Evolutionary conservation across 2,113 vertebrate genomes (phyloP).

Genomic region (Phasianus colchicus): DNA sequence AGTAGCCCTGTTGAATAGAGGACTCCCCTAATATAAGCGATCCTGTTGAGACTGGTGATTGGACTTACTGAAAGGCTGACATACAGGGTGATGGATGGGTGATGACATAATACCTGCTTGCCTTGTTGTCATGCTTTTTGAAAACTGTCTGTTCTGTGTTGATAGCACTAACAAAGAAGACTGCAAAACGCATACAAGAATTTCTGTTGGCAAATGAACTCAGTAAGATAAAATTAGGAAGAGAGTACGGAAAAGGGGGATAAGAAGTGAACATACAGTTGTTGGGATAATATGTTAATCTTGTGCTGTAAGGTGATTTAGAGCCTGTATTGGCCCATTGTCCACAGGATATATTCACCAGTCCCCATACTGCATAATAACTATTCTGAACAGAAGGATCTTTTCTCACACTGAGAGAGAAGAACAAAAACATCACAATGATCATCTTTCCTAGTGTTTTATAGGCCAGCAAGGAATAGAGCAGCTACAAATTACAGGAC

Average conservation of each 20-base stretch:
- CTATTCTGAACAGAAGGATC: not conserved
- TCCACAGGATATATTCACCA: not conserved
- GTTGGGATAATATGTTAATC: not conserved
- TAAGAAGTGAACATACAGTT: constrained; percentile 12
- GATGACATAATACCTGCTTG: constrained; percentile 63
- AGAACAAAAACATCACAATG: not conserved
- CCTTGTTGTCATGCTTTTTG: constrained; percentile 40
- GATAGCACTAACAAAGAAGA: constrained; percentile 64
- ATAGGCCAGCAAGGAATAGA: not conserved
- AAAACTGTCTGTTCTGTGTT: constrained; percentile 61
- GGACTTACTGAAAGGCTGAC: constrained; percentile 59
- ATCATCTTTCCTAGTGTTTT: not conserved
- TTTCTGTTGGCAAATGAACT: constrained; percentile 45
- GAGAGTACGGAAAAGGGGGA: not conserved
- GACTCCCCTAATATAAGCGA: constrained; percentile 32
- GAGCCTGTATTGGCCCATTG: not conserved
- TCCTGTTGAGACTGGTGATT: constrained; percentile 47
- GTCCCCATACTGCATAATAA: not conserved
- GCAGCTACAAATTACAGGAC: not conserved
- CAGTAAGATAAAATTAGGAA: constrained; percentile 10
- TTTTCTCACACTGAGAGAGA: not conserved
- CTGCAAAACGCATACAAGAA: not conserved
- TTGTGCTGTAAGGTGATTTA: not conserved
- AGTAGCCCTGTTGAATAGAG: not conserved
- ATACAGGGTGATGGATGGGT: constrained; percentile 51